Percentiles rank a stretch among this genome's conserved stretches.
These are phyloP conservation scores for Apamea anceps DNA, from an alignment of 2,888 invertebrate genomes.

Conservation along the genomic window DNA sequence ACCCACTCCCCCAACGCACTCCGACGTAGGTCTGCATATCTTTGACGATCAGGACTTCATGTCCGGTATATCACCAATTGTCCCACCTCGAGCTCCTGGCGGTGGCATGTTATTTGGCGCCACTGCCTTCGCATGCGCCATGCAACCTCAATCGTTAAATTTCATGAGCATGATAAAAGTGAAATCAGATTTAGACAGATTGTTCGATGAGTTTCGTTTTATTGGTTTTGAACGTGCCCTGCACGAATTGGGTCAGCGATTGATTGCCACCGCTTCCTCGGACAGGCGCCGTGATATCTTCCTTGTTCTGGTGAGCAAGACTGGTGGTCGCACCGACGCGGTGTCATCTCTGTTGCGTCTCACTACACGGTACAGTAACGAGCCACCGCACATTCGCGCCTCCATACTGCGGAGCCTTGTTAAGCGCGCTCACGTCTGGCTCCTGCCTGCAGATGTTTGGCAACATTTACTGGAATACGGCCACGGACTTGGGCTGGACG, in stretches of 20 bases:
- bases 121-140: no score
- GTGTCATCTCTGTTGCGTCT: slow-evolving; percentile 74
- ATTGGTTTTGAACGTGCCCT: slow-evolving; percentile 75
- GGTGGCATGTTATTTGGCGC: no score
- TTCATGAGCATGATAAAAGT: no score
- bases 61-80: no score
- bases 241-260: slow-evolving; percentile 74
- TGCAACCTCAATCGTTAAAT: no score
- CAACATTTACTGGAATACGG: slow-evolving; percentile 73
- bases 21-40: slow-evolving; percentile 27
- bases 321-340: slow-evolving; percentile 74
- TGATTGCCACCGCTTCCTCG: slow-evolving; percentile 71
- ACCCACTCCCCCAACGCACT: no score
- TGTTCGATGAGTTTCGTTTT: slow-evolving; percentile 80
- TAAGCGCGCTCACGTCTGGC: slow-evolving; percentile 79
- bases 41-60: slow-evolving; percentile 55
- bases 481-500: slow-evolving; percentile 79
- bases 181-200: slow-evolving; percentile 72
- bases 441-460: slow-evolving; percentile 76
- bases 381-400: slow-evolving; percentile 78
- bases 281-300: slow-evolving; percentile 80
- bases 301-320: slow-evolving; percentile 82
- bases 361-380: slow-evolving; percentile 74
- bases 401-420: slow-evolving; percentile 81
- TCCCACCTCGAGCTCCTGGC: no score